These are phyloP conservation scores for Marisa cornuarietis DNA, from an alignment of 1,140 invertebrate genomes.

Conservation along the genomic window DNA sequence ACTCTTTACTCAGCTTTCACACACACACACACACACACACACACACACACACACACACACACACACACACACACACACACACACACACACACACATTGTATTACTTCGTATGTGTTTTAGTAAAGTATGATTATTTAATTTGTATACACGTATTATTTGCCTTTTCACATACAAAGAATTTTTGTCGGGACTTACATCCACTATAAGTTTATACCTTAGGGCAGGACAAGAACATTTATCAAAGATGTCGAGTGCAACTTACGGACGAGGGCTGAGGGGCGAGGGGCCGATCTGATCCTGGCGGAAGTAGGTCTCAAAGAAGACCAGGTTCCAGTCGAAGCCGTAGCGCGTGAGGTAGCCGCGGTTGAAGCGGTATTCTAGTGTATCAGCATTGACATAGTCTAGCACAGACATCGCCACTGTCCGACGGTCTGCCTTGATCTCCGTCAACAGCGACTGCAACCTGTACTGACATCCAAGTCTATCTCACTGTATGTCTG, in stretches of 20 bases:
- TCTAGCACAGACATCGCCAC: slow-evolving; percentile 55
- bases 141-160: neutral
- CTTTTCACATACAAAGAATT: neutral
- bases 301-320: slow-evolving; percentile 56
- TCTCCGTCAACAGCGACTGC: slow-evolving; percentile 88
- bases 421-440: slow-evolving; percentile 86
- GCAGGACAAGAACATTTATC: too few species aligned
- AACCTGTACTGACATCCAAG: slow-evolving; percentile 71
- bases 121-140: neutral
- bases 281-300: slow-evolving; percentile 35
- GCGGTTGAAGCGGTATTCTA: slow-evolving; percentile 41
- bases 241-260: slow-evolving; percentile 8
- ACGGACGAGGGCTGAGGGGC: slow-evolving; percentile 11
- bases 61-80: slow-evolving; percentile 7
- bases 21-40: slow-evolving; percentile 2
- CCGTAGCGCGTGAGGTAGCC: slow-evolving; percentile 50
- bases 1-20: too few species aligned
- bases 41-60: slow-evolving; percentile 6
- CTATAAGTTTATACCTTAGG: too few species aligned
- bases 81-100: neutral
- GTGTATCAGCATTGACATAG: slow-evolving; percentile 42
- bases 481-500: too few species aligned
- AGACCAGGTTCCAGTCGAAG: slow-evolving; percentile 52
- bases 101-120: neutral
- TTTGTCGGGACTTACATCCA: neutral